Evolutionary conservation across 2,797 vertebrate genomes (phyloP), one percentile per base, ranked within the genome.

Genomic region (Atherinosoma microstoma): DNA sequence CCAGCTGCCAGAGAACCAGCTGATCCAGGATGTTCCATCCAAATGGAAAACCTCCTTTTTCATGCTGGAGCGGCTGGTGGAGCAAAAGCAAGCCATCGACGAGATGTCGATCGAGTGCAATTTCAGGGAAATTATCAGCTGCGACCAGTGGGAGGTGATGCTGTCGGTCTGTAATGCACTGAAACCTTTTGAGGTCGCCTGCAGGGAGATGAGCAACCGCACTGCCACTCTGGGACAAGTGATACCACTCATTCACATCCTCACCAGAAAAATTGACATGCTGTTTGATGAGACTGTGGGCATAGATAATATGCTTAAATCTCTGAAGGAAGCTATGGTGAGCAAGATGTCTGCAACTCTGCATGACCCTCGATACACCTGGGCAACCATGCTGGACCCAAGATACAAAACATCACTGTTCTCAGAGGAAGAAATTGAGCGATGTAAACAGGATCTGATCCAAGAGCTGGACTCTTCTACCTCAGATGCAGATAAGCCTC

Each of bases 131-230:
- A 94, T 98, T 16, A 96, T 99, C 91, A 99, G 97, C 47, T 96
- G 96, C 34, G 97, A 99, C 88, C 98, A 99, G 93, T 99, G 97
- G 98, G 97, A 98, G 84, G 97, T 99, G 70, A 98, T 99, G 96
- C 95, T 96, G 93, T 99, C 97, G 0, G 96, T 99, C 85, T 99
- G 98, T 87, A 97, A 96, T 0, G 97, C 97, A 64, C 94, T 99
- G 83, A 97, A 97, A 83, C 97, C 98, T 30, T 99, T 99, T 0
- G 97, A 98, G 70, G 96, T 97, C 9, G 97, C 97, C 20, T 97
- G 97, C 68, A 95, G 93, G 76, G 97, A 99, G 93, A 97, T 99
- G 97, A 97, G 95, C 79, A 95, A 94, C 51, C 96, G 95, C 70
- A 93, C 95, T 76, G 98, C 98, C 85, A 97, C 97, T 0, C 94